phyloP scores from a whole-genome alignment of 2,113 vertebrate species.

The Mastomys coucha region DNA sequence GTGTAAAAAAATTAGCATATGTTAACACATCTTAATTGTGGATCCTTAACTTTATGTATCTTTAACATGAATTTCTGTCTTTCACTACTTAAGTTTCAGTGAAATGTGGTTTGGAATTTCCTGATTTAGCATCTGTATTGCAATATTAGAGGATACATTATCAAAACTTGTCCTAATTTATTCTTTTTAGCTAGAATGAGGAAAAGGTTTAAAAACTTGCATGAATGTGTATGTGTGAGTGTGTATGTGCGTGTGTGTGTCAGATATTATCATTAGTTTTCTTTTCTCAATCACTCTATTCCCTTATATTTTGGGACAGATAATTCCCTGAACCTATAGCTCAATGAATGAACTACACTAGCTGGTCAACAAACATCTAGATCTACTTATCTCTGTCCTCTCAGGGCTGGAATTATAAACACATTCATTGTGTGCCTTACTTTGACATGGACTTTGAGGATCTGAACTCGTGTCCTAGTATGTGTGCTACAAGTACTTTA shows the following conservation, averaged over 20 bases:
- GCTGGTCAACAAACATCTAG: neutral
- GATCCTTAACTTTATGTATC: slow-evolving; percentile 23
- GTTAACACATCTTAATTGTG: neutral
- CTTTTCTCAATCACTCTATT: neutral
- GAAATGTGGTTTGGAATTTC: neutral
- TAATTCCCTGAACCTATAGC: neutral
- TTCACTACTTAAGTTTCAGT: neutral
- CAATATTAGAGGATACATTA: neutral
- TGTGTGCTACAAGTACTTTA: neutral
- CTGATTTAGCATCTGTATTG: neutral
- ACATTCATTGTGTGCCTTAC: neutral
- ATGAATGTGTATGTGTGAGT: neutral
- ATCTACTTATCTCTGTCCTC: neutral
- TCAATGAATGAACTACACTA: neutral
- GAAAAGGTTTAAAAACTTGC: neutral
- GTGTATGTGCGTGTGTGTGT: neutral
- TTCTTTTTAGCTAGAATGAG: slow-evolving; percentile 12
- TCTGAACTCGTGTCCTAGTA: neutral
- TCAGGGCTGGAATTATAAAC: neutral
- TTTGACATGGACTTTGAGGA: neutral
- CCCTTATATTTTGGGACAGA: neutral
- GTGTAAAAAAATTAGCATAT: neutral
- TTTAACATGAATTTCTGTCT: slow-evolving; percentile 39
- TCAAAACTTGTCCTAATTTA: neutral
- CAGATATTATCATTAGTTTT: neutral